phyloP scores from a whole-genome alignment of 2,113 vertebrate species.

The Formicarius rufipectus region DNA sequence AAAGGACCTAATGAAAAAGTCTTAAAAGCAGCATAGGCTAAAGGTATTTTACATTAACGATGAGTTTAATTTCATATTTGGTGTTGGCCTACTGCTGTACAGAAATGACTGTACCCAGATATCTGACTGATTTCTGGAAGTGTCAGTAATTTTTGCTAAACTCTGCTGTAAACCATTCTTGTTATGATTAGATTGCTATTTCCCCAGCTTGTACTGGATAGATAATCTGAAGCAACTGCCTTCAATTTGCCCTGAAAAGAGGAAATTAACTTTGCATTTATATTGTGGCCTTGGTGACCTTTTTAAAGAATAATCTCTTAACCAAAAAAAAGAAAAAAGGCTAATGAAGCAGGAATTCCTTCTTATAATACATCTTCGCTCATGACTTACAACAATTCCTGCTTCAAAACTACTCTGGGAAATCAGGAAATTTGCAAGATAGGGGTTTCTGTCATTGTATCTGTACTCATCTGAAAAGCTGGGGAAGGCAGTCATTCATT shows the following conservation, averaged over 20 bases:
- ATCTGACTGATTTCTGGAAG: constrained; percentile 1
- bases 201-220: not conserved
- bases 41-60: constrained; percentile 40
- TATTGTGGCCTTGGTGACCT: not conserved
- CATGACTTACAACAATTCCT: not conserved
- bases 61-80: constrained; percentile 13
- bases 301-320: not conserved
- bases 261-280: not conserved
- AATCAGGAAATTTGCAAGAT: constrained; percentile 28
- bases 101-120: not conserved
- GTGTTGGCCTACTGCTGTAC: not conserved
- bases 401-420: constrained; percentile 10
- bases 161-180: not conserved
- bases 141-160: constrained; percentile 6
- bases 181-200: not conserved
- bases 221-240: constrained; percentile 18
- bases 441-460: not conserved
- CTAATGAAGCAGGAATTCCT: too few relatives aligned
- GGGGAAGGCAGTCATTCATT: not conserved
- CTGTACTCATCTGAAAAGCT: not conserved
- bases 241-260: constrained; percentile 25
- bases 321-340: too few relatives aligned
- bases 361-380: too few relatives aligned
- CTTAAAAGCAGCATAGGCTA: not conserved
- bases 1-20: not conserved